Percentiles rank a stretch among this genome's conserved stretches.
Conservation (phyloP, 2,888 invertebrate genomes). For the Thyatira batis region DNA sequence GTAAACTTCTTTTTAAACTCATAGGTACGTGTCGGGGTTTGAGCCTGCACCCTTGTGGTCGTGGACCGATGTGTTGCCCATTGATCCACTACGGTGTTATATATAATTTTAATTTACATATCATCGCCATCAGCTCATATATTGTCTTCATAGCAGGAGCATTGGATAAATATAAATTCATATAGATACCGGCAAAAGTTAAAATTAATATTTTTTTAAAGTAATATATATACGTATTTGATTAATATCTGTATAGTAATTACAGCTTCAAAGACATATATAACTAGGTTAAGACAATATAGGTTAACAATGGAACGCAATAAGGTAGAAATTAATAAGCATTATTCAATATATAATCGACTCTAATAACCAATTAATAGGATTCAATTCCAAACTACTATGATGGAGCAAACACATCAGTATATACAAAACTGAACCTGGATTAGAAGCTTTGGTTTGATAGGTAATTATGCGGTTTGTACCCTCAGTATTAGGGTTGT, state of each 20-base stretch:
- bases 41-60: no score
- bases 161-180: no score
- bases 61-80: no score
- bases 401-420: neutral
- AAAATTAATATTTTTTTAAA: neutral
- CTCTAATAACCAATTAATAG: neutral
- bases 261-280: no score
- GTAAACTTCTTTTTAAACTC: no score
- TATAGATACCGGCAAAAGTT: neutral
- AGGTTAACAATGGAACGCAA: neutral
- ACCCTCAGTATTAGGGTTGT: neutral
- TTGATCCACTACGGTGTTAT: no score
- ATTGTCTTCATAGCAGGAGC: no score
- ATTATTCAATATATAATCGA: neutral
- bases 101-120: no score
- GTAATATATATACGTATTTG: no score
- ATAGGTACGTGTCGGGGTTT: no score
- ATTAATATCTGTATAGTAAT: no score
- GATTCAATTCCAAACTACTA: neutral
- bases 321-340: neutral
- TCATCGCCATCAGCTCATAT: no score
- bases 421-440: neutral
- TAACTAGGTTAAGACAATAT: neutral
- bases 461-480: neutral
- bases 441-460: neutral